Evolutionary conservation across 1,140 invertebrate species (phyloP).

Genomic region (Choristoneura fumiferana): DNA sequence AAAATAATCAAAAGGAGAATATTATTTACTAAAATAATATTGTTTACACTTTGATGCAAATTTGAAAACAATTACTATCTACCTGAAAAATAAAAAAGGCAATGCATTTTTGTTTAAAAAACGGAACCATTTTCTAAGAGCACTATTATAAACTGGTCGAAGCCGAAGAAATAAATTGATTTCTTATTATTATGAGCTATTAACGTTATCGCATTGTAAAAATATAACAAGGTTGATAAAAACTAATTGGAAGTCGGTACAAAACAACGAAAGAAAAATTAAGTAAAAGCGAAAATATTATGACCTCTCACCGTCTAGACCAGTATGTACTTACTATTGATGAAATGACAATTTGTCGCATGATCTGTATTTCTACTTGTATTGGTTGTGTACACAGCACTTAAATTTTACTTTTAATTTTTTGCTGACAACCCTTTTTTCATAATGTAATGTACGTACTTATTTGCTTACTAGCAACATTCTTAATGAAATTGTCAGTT

Average conservation of each 20-base stretch:
- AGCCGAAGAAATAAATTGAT: too few species aligned
- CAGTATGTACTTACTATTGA: too few species aligned
- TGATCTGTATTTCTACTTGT: too few species aligned
- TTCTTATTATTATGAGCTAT: not conserved
- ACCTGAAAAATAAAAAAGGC: not conserved
- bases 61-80: not conserved
- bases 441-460: too few species aligned
- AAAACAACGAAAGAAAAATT: too few species aligned
- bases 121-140: not conserved
- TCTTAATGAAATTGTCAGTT: conserved; percentile 22
- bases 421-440: too few species aligned
- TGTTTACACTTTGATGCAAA: not conserved
- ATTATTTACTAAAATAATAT: not conserved
- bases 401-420: too few species aligned
- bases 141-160: not conserved
- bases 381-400: too few species aligned
- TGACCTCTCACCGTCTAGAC: too few species aligned
- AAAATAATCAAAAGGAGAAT: conserved; percentile 18
- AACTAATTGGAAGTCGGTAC: conserved; percentile 4
- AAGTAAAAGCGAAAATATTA: too few species aligned
- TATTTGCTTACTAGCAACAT: too few species aligned
- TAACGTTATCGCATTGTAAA: conserved; percentile 4
- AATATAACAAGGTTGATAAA: not conserved
- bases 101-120: conserved; percentile 7
- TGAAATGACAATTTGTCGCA: too few species aligned